Base-by-base conservation (phyloP, 1,140 invertebrate species). In the Melipona quadrifasciata region DNA sequence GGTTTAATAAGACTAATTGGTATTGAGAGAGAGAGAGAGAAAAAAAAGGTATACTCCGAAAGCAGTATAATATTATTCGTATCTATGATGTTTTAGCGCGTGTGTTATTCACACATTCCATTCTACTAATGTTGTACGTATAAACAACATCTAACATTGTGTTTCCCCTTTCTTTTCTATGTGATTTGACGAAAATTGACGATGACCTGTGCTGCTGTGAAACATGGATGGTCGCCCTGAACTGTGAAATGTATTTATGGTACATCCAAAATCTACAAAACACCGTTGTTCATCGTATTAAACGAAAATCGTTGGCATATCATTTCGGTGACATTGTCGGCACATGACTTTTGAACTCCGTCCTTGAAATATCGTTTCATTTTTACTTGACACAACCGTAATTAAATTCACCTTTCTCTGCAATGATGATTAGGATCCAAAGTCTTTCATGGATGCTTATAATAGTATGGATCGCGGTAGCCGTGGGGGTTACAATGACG, bases 181-280 rank as follows among this genome's bases (percentile, higher is more conserved):
- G 94, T 95, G 93, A 95, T 94, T 92, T 95, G 93, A 95, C 94
- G 94, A 94, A 95, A 94, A 94, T 94, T 95, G 94, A 94, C 92
- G 94, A 95, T 94, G 93, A 94, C 94, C 94, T 94, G 91, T 92
- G 94, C 94, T 94, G 94, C 94, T 94, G 94, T 94, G 92, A 91
- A 94, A 94, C 94, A 93, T 94, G 94, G 94, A 94, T 94, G 93
- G 86, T 94, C 94, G 87, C 87, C 92, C 92, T 92, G 92, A 93
- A 93, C 88, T 85, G 86, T 92, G 84, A 86, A 88, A 90, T 91
- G 84, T 92, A 90, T 89, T 91, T 88, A 90, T 87, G 89, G 84
- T 90, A 89, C 90, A 91, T 89, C 87, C 82, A 85, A 90, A 88
- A 87, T 82, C 79, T 80, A 80, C 86, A 75, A 90, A 87, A 87